Evolutionary conservation across 1,140 invertebrate species (phyloP), one percentile per base, ranked within the genome.

Genomic region (Brachionus manjavacas): DNA sequence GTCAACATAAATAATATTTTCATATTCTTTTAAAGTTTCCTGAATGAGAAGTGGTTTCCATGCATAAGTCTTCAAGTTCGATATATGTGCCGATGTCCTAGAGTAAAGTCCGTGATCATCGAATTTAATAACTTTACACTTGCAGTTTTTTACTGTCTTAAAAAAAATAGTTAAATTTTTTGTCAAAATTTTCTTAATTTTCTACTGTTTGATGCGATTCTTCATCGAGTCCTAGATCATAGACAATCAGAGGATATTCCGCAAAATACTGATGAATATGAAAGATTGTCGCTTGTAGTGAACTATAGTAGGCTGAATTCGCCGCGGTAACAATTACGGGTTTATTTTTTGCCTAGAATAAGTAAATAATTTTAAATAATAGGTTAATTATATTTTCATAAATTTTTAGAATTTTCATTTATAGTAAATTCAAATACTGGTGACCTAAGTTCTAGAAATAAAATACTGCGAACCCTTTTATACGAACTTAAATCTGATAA

Each of bases 41-140:
- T 83, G 80, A 43, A 83, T 68, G 8, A 83, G 3, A n/a, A 83
- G 16, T 4, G 80, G 80, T 55, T 83, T 83, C 80, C 80, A 83
- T 68, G 80, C 80, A 83, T 68, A 83, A 8, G 43, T 72, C 60
- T 66, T 66, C 16, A 83, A 52, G 28, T 83, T 43, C 43, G 11
- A 16, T 28, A 83, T 52, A 41, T 83, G 80, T 14, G 60, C 2
- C 14, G 80, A 46, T 0, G 23, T 49, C 41, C 9, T 39, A 46
- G 16, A 16, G 41, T 81, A 81, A 4, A 60, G n/a, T 28, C 55
- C 55, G 14, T 60, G 6, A 11, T 9, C 7, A 23, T 81, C 52
- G 16, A 81, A 81, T 60, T 81, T 81, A 9, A 60, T 81, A 8
- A 81, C 52, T 60, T 23, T 28, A 43, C 79, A 81, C 39, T 60